Conservation (phyloP, 2,888 invertebrate genomes). For the Zootermopsis nevadensis region DNA sequence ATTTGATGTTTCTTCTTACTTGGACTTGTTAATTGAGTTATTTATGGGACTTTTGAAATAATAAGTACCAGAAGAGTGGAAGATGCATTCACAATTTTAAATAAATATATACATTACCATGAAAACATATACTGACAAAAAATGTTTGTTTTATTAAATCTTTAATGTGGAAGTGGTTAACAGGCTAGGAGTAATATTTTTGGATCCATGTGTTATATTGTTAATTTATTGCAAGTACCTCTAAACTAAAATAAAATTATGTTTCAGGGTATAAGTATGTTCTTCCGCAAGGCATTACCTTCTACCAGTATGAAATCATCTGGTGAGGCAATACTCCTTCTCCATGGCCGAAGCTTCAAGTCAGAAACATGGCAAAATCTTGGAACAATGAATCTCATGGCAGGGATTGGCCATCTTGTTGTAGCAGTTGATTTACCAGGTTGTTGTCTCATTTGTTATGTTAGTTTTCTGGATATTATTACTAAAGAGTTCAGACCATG, state of each 20-base stretch:
- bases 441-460: slow-evolving; percentile 51
- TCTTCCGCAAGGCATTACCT: slow-evolving; percentile 54
- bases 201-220: neutral
- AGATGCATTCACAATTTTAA: too few species aligned
- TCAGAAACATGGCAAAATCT: slow-evolving; percentile 63
- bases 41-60: too few species aligned
- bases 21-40: too few species aligned
- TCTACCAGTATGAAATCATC: slow-evolving; percentile 45
- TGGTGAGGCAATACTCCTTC: slow-evolving; percentile 59
- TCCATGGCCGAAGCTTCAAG: slow-evolving; percentile 64
- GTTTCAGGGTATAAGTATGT: slow-evolving; percentile 50
- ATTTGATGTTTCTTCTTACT: too few species aligned
- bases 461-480: too few species aligned
- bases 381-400: slow-evolving; percentile 61
- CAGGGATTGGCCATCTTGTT: slow-evolving; percentile 61
- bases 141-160: too few species aligned
- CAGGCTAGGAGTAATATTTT: neutral
- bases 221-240: neutral
- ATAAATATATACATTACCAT: too few species aligned
- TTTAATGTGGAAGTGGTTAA: too few species aligned
- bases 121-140: too few species aligned
- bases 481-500: too few species aligned
- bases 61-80: too few species aligned
- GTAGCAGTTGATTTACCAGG: slow-evolving; percentile 65
- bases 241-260: neutral